A percentile compares a stretch with the other conserved stretches of the same genome.
Evolutionary conservation across 2,113 vertebrate species (phyloP).

Genomic region (Neotragus moschatus): DNA sequence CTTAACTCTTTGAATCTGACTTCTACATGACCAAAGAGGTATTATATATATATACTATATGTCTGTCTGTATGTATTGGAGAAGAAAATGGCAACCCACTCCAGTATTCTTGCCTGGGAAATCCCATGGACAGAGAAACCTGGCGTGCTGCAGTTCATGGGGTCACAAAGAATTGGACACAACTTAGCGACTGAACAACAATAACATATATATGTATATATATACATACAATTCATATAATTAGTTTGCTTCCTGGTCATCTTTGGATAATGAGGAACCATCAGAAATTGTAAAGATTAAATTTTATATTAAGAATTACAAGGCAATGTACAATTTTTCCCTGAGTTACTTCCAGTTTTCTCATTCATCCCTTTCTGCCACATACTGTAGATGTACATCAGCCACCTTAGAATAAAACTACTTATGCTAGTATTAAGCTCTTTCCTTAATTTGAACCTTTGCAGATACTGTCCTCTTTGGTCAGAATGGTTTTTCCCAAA

Average conservation of each 20-base stretch:
- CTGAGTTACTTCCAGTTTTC: not conserved
- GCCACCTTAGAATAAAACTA: not conserved
- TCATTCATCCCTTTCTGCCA: not conserved
- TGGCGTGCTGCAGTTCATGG: accelerated
- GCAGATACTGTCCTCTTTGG: not conserved
- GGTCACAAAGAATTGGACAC: not conserved
- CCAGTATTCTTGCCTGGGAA: not conserved
- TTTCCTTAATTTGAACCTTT: not conserved
- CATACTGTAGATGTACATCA: no score
- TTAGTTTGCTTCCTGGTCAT: not conserved
- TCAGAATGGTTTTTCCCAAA: not conserved
- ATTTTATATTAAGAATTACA: not conserved
- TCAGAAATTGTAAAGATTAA: not conserved
- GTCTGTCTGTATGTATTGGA: no score
- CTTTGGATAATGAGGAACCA: not conserved
- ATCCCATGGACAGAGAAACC: not conserved
- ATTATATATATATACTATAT: not conserved
- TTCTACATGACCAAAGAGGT: not conserved
- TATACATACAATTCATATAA: no score
- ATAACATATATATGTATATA: no score
- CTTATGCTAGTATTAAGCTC: not conserved
- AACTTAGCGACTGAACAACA: accelerated
- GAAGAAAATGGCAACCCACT: not conserved
- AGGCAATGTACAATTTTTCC: not conserved
- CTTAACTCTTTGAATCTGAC: not conserved